Base-by-base conservation (phyloP, 2,888 invertebrate genomes). In the Drosophila merina region DNA sequence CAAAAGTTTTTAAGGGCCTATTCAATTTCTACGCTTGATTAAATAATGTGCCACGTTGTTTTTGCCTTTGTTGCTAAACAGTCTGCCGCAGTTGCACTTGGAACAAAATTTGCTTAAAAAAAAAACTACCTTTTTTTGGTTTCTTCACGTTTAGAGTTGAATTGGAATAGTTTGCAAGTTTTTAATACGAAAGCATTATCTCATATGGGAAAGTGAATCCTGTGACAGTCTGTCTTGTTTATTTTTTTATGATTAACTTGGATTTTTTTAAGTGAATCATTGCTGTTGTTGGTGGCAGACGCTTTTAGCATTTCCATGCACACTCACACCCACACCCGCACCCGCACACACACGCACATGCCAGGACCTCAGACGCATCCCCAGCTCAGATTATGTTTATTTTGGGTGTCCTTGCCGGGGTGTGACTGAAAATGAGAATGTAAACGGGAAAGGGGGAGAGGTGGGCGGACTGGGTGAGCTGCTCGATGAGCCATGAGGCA, bases 21-120 rank as follows among this genome's bases (percentile, higher is more conserved):
- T 85, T 86, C 87, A 85, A 85, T 85, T 85, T 86, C 82, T 79
- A 74, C 87, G 85, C 87, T 85, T 85, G 87, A 85, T 85, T 85
- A 85, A 85, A 85, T 85, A 85, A 85, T 86, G 85, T 86, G 79
- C 64, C 76, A 86, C 73, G 72, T 72, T 76, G 67, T 47, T 66
- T 47, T 67, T 56, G 52, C 31, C 67, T 52, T 49, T 66, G 62
- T 40, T 66, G 63, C 57, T 64, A 45, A 50, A 67, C 63, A 67
- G 62, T 76, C 78, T 76, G 80, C 76, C 4, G 44, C 9, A 25
- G 44, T 5, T 44, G 44, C 44, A 44, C 44, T 44, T 25, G 25
- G 9, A 44, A 44, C 10, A 44, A 44, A 44, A 20, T 20, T 3
- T 14, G 14, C 14, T 14, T 14, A 14, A 14, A 1, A 14, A 14